These are phyloP conservation scores for Equus przewalskii DNA, from an alignment of 2,113 vertebrate genomes.

Conservation along the genomic window DNA sequence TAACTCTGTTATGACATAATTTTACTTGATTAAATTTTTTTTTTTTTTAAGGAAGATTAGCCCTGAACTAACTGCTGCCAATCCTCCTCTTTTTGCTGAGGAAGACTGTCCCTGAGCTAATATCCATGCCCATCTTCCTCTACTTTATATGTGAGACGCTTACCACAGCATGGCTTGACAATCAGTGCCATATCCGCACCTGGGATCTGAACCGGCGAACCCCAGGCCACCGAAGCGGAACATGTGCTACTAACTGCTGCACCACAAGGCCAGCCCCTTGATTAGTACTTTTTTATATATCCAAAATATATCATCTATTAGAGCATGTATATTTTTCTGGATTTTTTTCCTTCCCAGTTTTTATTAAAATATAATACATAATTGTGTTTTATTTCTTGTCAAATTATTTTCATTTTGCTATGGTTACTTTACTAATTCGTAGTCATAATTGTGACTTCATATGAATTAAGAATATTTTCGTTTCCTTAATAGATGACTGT, in stretches of 20 bases:
- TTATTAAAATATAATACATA: not conserved
- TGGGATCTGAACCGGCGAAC: too few relatives aligned
- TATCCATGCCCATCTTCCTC: too few relatives aligned
- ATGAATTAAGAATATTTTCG: not conserved
- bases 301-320: not conserved
- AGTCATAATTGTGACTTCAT: not conserved
- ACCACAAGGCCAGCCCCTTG: not conserved
- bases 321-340: not conserved
- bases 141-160: too few relatives aligned
- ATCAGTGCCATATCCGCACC: too few relatives aligned
- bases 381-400: not conserved
- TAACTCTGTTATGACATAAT: not conserved
- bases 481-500: not conserved
- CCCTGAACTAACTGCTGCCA: too few relatives aligned
- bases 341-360: not conserved
- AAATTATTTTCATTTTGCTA: not conserved
- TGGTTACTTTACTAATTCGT: not conserved
- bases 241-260: too few relatives aligned
- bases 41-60: too few relatives aligned
- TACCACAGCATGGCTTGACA: too few relatives aligned
- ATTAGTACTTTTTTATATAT: not conserved
- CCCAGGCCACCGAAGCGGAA: too few relatives aligned
- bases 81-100: too few relatives aligned
- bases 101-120: too few relatives aligned
- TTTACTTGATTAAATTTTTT: not conserved